Evolutionary conservation across 2,888 invertebrate genomes (phyloP), one percentile per base, ranked within the genome.

Genomic region (Xanthorhoe designata): DNA sequence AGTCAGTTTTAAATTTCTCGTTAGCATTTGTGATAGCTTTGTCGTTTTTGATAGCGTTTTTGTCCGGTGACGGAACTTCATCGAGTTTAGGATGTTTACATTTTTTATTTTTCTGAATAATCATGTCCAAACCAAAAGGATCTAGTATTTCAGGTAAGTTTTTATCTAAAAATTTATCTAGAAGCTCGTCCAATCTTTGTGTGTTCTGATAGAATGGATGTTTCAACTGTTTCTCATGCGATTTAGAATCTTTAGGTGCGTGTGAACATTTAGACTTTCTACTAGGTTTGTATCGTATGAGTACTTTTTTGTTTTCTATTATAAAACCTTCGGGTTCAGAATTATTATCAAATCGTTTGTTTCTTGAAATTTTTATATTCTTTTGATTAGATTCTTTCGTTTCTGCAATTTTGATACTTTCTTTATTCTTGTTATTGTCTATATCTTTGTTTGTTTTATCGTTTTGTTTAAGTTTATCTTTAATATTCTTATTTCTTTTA

Each of bases 151-250:
- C 78, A 2, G 80, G 82, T 9, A 85, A 10, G 24, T 81, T 82
- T 35, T 78, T 84, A n/a, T 83, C 79, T 0, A 86, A 55, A 57
- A 88, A 78, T 7, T 73, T 77, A 17, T 86, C 87, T 1, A 89
- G 49, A 0, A 89, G 52, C 13, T 88, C 80, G n/a, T 90, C 89
- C 0, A 90, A 52, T 42, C 80, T 75, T 71, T 89, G 87, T 0
- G 84, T 80, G 38, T 88, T 84, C 64, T 90, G 85, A 29, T 87
- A 87, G 54, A 85, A 90, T 0, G 90, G 89, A 73, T 90, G 86
- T 42, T 87, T 88, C 0, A 86, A 54, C 57, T 86, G 75, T 38
- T 82, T 81, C 53, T 90, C 89, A 24, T 88, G 84, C 0, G 80
- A 74, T 52, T 85, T 84, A 0, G 76, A 74, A 0, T 86, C 84